Conservation (phyloP, 2,888 invertebrate genomes). For the Drosophila emarginata region DNA sequence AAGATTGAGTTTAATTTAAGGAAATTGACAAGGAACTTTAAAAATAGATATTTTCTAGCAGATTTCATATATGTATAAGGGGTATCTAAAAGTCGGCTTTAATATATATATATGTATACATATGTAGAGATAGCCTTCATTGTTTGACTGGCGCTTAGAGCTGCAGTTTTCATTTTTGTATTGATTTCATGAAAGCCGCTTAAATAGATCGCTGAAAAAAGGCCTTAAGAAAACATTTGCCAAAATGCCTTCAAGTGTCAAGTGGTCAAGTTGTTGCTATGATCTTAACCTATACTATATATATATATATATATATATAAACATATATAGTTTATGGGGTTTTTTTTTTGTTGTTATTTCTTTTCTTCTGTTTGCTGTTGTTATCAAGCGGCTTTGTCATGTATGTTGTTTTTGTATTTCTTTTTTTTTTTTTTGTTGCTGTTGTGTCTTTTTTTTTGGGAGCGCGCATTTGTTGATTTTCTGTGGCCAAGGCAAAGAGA, state of each 20-base stretch:
- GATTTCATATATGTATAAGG: neutral
- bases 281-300: slow-evolving; percentile 34
- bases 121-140: slow-evolving; percentile 41
- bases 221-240: slow-evolving; percentile 68
- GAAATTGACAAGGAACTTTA: too few species aligned
- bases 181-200: slow-evolving; percentile 57
- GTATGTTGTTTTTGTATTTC: slow-evolving; percentile 16
- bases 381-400: slow-evolving; percentile 55
- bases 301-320: neutral
- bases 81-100: neutral
- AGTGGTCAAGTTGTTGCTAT: slow-evolving; percentile 51
- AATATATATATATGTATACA: too few species aligned
- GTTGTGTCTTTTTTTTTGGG: slow-evolving; percentile 23
- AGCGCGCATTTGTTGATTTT: slow-evolving; percentile 63
- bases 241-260: slow-evolving; percentile 57
- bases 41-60: too few species aligned
- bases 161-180: slow-evolving; percentile 24
- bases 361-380: slow-evolving; percentile 30
- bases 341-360: slow-evolving; percentile 16
- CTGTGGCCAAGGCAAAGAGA: slow-evolving; percentile 52
- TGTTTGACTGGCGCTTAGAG: slow-evolving; percentile 44
- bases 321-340: slow-evolving; percentile 16
- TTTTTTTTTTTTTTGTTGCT: neutral
- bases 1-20: too few species aligned
- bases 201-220: slow-evolving; percentile 46